These are phyloP conservation scores for Coturnix japonica DNA, from an alignment of 2,113 vertebrate species.

Conservation along the genomic window DNA sequence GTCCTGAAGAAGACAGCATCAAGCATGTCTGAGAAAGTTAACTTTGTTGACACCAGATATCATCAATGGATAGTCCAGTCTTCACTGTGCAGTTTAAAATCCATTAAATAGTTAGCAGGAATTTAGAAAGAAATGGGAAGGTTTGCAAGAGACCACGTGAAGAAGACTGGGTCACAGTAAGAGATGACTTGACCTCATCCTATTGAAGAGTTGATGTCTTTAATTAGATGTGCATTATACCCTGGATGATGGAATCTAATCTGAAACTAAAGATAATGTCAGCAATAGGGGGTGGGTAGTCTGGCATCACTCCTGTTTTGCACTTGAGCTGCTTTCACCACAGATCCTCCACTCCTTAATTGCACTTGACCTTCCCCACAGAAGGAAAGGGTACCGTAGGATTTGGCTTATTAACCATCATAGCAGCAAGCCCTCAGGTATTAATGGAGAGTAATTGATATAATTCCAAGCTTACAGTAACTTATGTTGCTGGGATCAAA, in stretches of 20 bases:
- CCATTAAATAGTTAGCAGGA: background rate
- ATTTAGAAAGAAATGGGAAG: background rate
- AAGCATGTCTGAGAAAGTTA: background rate
- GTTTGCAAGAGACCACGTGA: background rate
- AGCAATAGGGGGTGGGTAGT: background rate
- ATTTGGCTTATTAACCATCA: constrained; percentile 49
- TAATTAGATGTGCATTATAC: background rate
- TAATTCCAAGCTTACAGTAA: background rate
- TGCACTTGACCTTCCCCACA: constrained; percentile 42
- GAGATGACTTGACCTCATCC: background rate
- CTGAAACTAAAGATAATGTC: background rate
- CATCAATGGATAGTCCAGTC: background rate
- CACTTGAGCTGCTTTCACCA: background rate
- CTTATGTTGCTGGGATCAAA: constrained; percentile 35
- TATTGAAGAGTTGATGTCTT: background rate
- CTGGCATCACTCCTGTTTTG: background rate
- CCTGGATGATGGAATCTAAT: background rate
- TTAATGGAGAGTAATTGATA: constrained; percentile 52
- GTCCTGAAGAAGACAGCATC: background rate
- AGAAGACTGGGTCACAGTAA: background rate
- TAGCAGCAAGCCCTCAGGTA: background rate
- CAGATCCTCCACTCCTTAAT: background rate
- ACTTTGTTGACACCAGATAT: background rate
- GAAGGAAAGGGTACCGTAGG: constrained; percentile 33
- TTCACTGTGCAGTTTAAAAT: background rate